Conservation (phyloP, 2,888 invertebrate genomes). For the Spodoptera littoralis region DNA sequence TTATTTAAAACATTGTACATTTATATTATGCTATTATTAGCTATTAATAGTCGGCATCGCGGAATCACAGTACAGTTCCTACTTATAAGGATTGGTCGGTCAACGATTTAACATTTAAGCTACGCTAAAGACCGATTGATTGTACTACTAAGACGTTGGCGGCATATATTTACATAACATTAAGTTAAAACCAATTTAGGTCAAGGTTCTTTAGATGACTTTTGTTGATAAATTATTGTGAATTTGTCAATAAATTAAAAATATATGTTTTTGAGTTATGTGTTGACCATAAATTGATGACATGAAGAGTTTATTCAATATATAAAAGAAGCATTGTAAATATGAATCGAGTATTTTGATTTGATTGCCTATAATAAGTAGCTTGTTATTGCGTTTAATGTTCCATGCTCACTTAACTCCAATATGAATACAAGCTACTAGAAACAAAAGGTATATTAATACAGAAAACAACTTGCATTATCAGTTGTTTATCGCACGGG, state of each 20-base stretch:
- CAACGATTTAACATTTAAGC: conserved; percentile 16
- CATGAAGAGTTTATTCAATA: no score
- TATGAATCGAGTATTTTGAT: no score
- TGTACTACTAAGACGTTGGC: conserved; percentile 66
- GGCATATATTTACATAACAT: conserved; percentile 75
- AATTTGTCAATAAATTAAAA: conserved; percentile 1
- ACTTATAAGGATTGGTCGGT: conserved; percentile 33
- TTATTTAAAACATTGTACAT: background rate
- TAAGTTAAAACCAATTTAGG: conserved; percentile 71
- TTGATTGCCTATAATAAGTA: no score
- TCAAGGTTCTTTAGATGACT: conserved; percentile 73
- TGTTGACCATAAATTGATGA: no score
- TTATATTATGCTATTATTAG: conserved; percentile 2
- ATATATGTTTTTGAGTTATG: no score
- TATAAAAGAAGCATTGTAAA: no score
- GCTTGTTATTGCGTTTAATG: no score
- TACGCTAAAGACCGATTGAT: conserved; percentile 53
- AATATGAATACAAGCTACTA: no score
- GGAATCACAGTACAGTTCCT: conserved; percentile 6
- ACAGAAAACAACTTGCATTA: conserved; percentile 16
- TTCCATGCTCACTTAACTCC: no score
- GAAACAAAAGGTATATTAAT: no score
- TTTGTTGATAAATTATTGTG: conserved; percentile 17
- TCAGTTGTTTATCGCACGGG: conserved; percentile 8
- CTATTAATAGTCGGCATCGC: conserved; percentile 1